These are phyloP conservation scores for Glossophaga mutica DNA, from an alignment of 2,797 vertebrate genomes.

Conservation along the genomic window DNA sequence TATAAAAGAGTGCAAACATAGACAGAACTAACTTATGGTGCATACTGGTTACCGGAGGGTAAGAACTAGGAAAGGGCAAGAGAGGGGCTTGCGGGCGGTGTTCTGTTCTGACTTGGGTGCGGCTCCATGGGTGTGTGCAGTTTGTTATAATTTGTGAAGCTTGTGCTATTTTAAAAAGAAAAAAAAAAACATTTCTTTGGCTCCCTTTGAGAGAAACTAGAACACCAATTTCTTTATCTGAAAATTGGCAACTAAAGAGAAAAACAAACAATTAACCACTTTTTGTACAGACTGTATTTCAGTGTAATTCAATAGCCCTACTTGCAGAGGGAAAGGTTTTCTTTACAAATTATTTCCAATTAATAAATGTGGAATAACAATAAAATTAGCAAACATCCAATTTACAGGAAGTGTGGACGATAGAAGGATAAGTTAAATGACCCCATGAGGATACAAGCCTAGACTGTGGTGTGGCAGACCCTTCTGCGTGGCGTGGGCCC, in stretches of 20 bases:
- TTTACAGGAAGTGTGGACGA: not conserved
- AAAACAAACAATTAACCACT: not conserved
- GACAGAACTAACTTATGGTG: not conserved
- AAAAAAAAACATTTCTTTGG: not conserved
- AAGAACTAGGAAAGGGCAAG: not conserved
- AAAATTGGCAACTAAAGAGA: not conserved
- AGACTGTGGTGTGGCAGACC: too few relatives aligned
- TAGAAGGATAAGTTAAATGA: not conserved
- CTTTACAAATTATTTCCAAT: not conserved
- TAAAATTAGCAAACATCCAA: not conserved
- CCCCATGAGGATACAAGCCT: not conserved
- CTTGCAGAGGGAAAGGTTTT: not conserved
- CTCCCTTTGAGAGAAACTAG: not conserved
- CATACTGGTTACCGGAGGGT: not conserved
- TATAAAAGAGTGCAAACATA: not conserved
- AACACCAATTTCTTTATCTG: not conserved
- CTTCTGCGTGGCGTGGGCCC: too few relatives aligned
- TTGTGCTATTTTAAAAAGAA: not conserved
- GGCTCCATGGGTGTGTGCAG: not conserved
- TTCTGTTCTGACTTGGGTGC: not conserved
- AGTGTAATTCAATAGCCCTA: not conserved
- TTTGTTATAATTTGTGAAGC: not conserved
- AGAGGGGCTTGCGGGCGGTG: not conserved
- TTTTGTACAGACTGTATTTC: not conserved
- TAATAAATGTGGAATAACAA: not conserved